phyloP scores from a whole-genome alignment of 2,797 vertebrate species.

The Pseudomugil gertrudae region DNA sequence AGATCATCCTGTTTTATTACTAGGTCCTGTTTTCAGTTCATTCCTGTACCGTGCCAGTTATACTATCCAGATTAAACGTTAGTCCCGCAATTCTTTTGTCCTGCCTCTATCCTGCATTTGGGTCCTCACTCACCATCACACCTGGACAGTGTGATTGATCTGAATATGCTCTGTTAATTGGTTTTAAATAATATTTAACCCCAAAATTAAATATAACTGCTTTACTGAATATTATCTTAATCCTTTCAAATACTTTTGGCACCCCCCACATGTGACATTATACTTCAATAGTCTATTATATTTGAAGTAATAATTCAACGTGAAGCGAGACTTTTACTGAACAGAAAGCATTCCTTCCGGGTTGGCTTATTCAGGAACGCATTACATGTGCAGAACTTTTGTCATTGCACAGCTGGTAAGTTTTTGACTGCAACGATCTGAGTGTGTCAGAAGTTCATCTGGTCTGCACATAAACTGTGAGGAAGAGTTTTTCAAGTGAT shows the following conservation, averaged over 20 bases:
- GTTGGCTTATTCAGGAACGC: not conserved
- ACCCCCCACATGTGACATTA: slow-evolving; percentile 23
- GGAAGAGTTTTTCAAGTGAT: slow-evolving; percentile 24
- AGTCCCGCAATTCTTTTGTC: no score
- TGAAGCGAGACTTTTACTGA: slow-evolving; percentile 14
- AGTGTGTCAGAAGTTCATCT: slow-evolving; percentile 9
- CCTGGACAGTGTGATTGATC: slow-evolving; percentile 4
- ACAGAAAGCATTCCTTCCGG: slow-evolving; percentile 13
- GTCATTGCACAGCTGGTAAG: slow-evolving; percentile 1
- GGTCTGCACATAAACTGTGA: slow-evolving; percentile 9
- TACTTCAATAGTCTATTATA: slow-evolving; percentile 39
- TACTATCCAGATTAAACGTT: no score
- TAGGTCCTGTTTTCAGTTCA: no score
- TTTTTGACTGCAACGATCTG: not conserved
- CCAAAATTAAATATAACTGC: slow-evolving; percentile 27
- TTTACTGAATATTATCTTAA: slow-evolving; percentile 52
- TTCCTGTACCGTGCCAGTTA: no score
- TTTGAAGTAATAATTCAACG: slow-evolving; percentile 25
- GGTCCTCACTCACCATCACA: no score
- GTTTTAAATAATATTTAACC: slow-evolving; percentile 27
- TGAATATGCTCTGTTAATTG: slow-evolving; percentile 30
- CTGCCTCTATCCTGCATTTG: no score
- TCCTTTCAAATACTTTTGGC: slow-evolving; percentile 36
- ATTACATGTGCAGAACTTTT: not conserved
- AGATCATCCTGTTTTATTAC: no score